These are phyloP conservation scores for Ernsta delagoae DNA, from an alignment of 2,888 invertebrate species.

Conservation along the genomic window DNA sequence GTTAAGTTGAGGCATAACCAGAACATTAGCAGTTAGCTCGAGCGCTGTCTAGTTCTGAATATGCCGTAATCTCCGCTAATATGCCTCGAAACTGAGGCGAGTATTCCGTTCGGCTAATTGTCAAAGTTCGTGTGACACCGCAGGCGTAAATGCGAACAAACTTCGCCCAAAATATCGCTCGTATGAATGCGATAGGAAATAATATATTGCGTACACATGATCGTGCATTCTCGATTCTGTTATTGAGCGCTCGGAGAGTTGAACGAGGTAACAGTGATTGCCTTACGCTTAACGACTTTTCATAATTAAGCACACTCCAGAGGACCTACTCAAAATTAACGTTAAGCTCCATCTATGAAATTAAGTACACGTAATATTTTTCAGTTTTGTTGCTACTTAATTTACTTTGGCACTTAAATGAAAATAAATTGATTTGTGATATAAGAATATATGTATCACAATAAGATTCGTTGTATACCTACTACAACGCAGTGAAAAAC, in stretches of 20 bases:
- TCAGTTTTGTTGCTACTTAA: no score
- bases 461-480: no score
- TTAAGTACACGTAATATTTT: no score
- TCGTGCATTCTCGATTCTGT: constrained; percentile 3
- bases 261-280: background rate
- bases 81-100: constrained; percentile 9
- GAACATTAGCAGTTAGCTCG: constrained; percentile 10
- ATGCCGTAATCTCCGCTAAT: constrained; percentile 21
- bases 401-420: no score
- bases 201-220: constrained; percentile 10
- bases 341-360: no score
- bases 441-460: no score
- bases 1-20: background rate
- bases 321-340: no score
- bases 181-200: constrained; percentile 12
- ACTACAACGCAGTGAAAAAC: no score
- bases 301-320: no score
- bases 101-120: constrained; percentile 18
- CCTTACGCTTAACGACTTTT: background rate
- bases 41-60: constrained; percentile 14
- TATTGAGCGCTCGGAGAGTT: background rate
- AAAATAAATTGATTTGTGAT: no score
- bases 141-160: constrained; percentile 6
- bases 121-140: constrained; percentile 25
- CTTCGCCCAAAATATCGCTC: constrained; percentile 13